These are phyloP conservation scores for Lepus townsendii DNA, from an alignment of 2,797 vertebrate species.

Conservation along the genomic window DNA sequence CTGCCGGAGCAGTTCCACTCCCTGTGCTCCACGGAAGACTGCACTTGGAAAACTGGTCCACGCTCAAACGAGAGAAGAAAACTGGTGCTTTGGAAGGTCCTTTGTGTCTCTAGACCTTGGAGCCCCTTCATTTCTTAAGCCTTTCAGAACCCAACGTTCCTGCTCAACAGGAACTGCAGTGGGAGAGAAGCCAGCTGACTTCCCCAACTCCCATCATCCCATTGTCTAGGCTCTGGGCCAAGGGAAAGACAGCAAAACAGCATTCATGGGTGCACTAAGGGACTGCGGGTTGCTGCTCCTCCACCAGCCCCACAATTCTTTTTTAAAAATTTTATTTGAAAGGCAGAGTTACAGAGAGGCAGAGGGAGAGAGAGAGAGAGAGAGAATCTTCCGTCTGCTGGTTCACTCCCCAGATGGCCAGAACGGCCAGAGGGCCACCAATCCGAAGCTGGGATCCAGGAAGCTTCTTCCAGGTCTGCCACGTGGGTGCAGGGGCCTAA, in stretches of 20 bases:
- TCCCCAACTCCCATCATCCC: neutral
- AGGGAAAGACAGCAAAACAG: neutral
- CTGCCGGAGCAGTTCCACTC: neutral
- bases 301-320: neutral
- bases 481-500: no score
- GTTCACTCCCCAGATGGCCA: no score
- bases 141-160: neutral
- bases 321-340: neutral
- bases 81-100: neutral
- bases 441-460: no score
- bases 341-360: no score
- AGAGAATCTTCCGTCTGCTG: no score
- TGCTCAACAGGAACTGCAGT: slow-evolving; percentile 7
- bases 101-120: neutral
- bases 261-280: neutral
- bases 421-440: no score
- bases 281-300: neutral
- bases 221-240: neutral
- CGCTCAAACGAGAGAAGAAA: neutral
- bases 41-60: neutral
- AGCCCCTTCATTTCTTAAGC: neutral
- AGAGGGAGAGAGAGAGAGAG: no score
- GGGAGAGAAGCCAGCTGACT: neutral
- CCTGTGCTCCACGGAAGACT: neutral
- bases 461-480: no score